Evolutionary conservation across 2,888 invertebrate genomes (phyloP).

Genomic region (Diogma glabrata): DNA sequence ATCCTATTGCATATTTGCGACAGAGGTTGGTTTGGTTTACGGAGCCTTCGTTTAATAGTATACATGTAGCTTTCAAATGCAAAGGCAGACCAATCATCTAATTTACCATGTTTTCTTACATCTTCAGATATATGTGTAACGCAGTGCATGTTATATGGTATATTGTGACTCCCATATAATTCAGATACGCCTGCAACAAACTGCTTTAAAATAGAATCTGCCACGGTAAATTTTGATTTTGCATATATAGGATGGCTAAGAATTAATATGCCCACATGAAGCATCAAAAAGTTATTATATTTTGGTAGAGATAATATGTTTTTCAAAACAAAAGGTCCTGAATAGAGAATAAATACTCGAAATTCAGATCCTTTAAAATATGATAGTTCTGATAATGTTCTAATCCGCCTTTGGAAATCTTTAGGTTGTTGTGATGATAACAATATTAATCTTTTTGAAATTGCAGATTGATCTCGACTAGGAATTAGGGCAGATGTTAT

Average conservation of each 20-base stretch:
- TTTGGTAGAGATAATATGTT: background rate
- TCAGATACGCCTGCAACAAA: background rate
- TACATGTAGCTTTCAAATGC: background rate
- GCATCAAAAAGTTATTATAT: background rate
- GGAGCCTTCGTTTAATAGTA: background rate
- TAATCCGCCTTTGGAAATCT: constrained; percentile 5
- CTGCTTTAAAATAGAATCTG: background rate
- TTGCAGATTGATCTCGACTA: background rate
- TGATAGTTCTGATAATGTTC: background rate
- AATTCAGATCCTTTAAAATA: constrained; percentile 9
- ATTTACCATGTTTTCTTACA: background rate
- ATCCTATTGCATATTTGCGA: background rate
- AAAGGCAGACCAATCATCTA: background rate
- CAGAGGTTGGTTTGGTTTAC: background rate
- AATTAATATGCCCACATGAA: background rate
- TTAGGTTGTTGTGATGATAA: background rate
- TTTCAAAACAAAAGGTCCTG: too few species aligned
- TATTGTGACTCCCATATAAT: constrained; percentile 10
- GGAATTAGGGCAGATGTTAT: background rate
- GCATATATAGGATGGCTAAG: background rate
- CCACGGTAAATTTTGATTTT: background rate
- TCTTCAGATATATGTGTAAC: background rate
- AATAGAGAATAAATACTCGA: background rate
- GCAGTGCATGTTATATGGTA: too few species aligned
- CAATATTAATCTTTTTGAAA: background rate